Base-by-base conservation (phyloP, 2,797 vertebrate species). In the Lacerta bilineata region DNA sequence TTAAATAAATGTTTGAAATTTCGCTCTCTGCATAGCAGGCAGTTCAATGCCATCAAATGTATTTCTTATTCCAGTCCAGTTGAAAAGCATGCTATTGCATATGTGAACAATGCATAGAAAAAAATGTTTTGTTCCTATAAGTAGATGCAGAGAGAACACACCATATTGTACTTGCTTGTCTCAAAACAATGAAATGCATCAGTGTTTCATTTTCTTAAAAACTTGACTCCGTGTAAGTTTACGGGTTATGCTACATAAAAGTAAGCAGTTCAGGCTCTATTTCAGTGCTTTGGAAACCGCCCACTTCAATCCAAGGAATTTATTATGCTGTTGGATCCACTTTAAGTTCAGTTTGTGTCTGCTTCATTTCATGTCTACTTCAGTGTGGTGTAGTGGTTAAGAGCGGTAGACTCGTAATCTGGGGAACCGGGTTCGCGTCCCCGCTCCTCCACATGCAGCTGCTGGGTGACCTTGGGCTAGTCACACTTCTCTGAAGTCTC, bases 61-160 rank as follows among this genome's bases (percentile, higher is more conserved):
- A 77, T 88, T 36, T 88, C n/a, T 82, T 41, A 55, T 83, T 83
- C 27, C 33, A 41, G 29, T 0, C 13, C 78, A 39, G 33, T 61
- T 8, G 64, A 79, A 90, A 85, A 85, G 1, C 25, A 50, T 43
- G 3, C 61, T 84, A 69, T 33, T 88, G 39, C 50, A 61, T 13
- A 46, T 43, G 1, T 76, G 3, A n/a, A 74, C 33, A 29, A 77
- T 11, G 29, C 3, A 68, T 72, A 13, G 18, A 83, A 89, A 74
- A 86, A 86, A 87, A 20, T 25, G 5, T 5, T 82, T 74, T 83
- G 2, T 33, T 43, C 90, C 10, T 33, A 83, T 69, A 74, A 79
- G n/a, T 81, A 43, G 85, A 87, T 39, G 36, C 39, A 88, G 81
- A 33, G 41, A 88, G 68, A 89, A 36, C 2, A 0, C 15, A 59